Percentiles rank a stretch among this genome's conserved stretches.
phyloP scores from a whole-genome alignment of 37 sponge, comb jelly and placozoan species.

The Eunapius fragilis region DNA sequence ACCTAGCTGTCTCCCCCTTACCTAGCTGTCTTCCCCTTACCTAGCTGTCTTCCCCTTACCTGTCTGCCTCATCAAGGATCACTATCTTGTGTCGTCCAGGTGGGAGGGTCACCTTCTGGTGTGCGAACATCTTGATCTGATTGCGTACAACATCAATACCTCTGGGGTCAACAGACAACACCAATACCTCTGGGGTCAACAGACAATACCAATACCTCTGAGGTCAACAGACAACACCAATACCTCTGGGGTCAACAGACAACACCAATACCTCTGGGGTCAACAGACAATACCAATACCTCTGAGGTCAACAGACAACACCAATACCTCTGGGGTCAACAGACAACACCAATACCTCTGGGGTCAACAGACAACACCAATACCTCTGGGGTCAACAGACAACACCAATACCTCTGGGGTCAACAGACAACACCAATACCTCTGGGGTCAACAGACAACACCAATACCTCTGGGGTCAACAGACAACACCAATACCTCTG shows the following conservation, averaged over 20 bases:
- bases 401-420: too few species aligned
- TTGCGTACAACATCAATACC: conserved; percentile 99
- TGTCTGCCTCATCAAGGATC: conserved; percentile 99
- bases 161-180: conserved; percentile 33
- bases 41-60: too few species aligned
- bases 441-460: too few species aligned
- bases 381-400: not conserved
- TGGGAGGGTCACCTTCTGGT: conserved; percentile 95
- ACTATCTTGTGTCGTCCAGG: conserved; percentile 95
- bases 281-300: not conserved
- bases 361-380: not conserved
- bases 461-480: too few species aligned
- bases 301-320: not conserved
- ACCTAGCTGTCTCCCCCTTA: too few species aligned
- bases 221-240: not conserved
- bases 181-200: not conserved
- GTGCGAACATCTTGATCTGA: conserved; percentile 96
- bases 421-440: too few species aligned
- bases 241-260: not conserved
- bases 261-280: not conserved
- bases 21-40: too few species aligned
- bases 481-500: too few species aligned
- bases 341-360: not conserved
- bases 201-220: not conserved
- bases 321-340: not conserved